Percentiles rank a stretch among this genome's conserved stretches.
These are phyloP conservation scores for Sus scrofa DNA, from an alignment of 2,113 vertebrate genomes.

Conservation along the genomic window T2T-Sscrofa CM000830.6:103600001-103600500, in stretches of 20 bases:
- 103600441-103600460: conserved; percentile 3
- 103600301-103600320: background rate
- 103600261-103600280: background rate
- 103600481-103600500: background rate
- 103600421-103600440: conserved; percentile 14
- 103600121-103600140: background rate
- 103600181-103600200: background rate
- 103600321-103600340: background rate
- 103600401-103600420: background rate
- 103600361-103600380: background rate
- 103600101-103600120: background rate
- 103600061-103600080: too few species aligned
- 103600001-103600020: too few species aligned
- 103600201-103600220: background rate
- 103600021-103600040: too few species aligned
- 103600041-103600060: too few species aligned
- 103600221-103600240: background rate
- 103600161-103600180: conserved; percentile 14
- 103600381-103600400: background rate
- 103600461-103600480: background rate
- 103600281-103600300: background rate
- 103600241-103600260: background rate
- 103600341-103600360: background rate
- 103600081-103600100: background rate
- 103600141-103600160: background rate